These are phyloP conservation scores for Neotoma lepida DNA, from an alignment of 2,113 vertebrate species.

Conservation along the genomic window DNA sequence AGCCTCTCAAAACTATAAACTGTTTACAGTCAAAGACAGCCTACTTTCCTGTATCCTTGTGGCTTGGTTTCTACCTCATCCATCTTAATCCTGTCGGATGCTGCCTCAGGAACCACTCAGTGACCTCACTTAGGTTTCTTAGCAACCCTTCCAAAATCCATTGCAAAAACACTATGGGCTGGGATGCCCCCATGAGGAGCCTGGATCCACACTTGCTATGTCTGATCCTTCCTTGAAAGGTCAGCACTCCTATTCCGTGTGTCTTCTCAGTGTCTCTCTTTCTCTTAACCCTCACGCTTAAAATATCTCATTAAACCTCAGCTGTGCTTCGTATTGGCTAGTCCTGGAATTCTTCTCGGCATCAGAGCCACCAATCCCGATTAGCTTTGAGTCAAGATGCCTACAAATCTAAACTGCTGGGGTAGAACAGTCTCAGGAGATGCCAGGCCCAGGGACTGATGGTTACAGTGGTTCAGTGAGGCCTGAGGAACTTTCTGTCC, in stretches of 20 bases:
- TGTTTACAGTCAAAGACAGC: background rate
- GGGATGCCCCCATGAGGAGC: background rate
- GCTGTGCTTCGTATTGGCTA: background rate
- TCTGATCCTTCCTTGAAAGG: background rate
- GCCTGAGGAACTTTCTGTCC: background rate
- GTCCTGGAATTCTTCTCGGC: background rate
- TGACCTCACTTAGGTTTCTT: background rate
- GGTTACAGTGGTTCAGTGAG: background rate
- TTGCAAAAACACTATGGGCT: background rate
- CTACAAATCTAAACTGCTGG: background rate
- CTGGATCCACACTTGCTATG: background rate
- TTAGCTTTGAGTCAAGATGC: background rate
- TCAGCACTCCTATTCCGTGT: background rate
- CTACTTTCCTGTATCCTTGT: background rate
- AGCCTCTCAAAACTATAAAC: background rate
- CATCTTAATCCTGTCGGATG: background rate
- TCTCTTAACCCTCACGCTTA: background rate
- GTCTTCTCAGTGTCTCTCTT: too few species aligned
- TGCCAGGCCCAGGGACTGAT: background rate
- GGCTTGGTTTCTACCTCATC: background rate
- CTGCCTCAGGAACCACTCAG: background rate
- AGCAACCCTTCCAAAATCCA: background rate
- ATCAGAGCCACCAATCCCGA: too few species aligned
- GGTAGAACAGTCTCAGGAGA: background rate
- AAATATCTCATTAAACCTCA: background rate